These are phyloP conservation scores for Echiichthys vipera DNA, from an alignment of 2,797 vertebrate genomes.

Conservation along the genomic window DNA sequence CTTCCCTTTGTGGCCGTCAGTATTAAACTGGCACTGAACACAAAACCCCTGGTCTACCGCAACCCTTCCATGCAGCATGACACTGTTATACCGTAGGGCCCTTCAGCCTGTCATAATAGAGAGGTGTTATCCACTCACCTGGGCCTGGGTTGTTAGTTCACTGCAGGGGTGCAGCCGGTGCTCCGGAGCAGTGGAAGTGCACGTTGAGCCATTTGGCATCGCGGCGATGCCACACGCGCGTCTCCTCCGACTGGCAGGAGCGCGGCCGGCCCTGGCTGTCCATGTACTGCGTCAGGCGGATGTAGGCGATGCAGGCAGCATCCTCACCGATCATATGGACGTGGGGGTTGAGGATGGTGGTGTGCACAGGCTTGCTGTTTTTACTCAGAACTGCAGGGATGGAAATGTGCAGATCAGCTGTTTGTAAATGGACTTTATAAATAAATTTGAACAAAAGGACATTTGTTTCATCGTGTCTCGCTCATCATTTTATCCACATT, in stretches of 20 bases:
- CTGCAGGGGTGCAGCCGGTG: constrained; percentile 98
- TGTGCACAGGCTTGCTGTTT: constrained; percentile 99
- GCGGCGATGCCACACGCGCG: constrained; percentile 97
- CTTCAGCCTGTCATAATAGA: not conserved
- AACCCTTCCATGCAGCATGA: not conserved
- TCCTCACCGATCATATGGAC: constrained; percentile 98
- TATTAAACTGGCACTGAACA: no score
- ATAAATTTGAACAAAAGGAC: not conserved
- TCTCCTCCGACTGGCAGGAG: constrained; percentile 98
- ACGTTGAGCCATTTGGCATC: constrained; percentile 99
- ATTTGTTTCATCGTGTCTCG: not conserved
- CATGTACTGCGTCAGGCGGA: constrained; percentile 98
- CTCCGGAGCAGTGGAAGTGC: constrained; percentile 99
- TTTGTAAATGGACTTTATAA: not conserved
- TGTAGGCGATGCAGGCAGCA: constrained; percentile 98
- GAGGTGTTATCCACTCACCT: constrained; percentile 54
- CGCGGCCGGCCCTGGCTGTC: constrained; percentile 95
- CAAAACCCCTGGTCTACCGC: not conserved
- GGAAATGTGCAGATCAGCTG: not conserved
- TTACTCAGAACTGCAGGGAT: constrained; percentile 92
- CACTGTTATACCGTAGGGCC: no score
- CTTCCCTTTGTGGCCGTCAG: no score
- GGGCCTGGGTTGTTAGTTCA: constrained; percentile 82
- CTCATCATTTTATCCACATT: not conserved
- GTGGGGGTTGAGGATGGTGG: constrained; percentile 98